Base-by-base conservation (phyloP, 2,113 vertebrate species). In the Calyptomena viridis region DNA sequence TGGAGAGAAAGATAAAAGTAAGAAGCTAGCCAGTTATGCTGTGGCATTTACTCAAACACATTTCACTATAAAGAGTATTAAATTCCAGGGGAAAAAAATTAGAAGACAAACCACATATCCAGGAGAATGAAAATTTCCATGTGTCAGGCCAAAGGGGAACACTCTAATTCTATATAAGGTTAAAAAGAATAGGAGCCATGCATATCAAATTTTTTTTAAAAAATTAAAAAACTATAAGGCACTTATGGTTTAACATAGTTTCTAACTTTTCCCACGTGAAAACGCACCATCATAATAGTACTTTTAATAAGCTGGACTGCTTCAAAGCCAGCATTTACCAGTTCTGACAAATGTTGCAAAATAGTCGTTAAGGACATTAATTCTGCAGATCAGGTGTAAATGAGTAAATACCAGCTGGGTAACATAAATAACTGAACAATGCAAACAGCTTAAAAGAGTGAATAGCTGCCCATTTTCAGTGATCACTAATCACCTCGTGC, bases 1-100 rank as follows among this genome's bases (percentile, higher is more conserved):
- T 99, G 97, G 22, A 91, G 62, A 84, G 14, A 58, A 97, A 98
- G 49, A 94, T 58, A 85, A 97, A 96, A 95, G 42, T 72, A 87
- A 85, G 44, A 95, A 82, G 81, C 18, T 73, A 74, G 52, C 12
- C n/a, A 71, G 73, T 87, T 87, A 94, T n/a, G 21, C 47, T 64
- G 27, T 15, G n/a, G 55, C 37, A 73, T 73, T 89, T 62, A 66
- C 42, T 69, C 53, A 89, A 42, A 14, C 12, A 19, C 25, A 30
- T 49, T 87, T 81, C 71, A 87, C 23, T 63, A 44, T 8, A 67
- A 56, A 20, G 20, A 59, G 6, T 49, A 82, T 55, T 80, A 77
- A 84, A 85, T 88, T 27, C 15, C 9, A 40, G 20, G 28, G 28
- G 16, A 6, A 16, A 35, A 18, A 50, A 46, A 72, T 14, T 1